Base-by-base conservation (phyloP, 2,888 invertebrate species). In the Drosophila infuscata region DNA sequence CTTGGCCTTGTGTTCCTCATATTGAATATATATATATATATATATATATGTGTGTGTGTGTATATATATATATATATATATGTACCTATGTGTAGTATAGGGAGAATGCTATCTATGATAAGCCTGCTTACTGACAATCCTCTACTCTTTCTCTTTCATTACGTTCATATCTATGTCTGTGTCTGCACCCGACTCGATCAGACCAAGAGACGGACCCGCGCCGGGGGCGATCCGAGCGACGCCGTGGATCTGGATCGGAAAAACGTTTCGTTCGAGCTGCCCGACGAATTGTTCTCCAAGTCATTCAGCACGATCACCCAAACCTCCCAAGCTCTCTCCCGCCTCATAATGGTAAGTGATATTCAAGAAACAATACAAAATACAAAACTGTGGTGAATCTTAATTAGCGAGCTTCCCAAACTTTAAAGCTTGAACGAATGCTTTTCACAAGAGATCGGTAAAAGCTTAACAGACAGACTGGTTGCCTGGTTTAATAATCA, bases 221-320 rank as follows among this genome's bases (percentile, higher is more conserved):
- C 87, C 12, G 81, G 89, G 8, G 83, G 88, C 91, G 94, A 90
- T 75, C 82, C 86, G 11, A 94, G 93, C 73, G 94, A 94, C 70
- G 93, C 94, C 11, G 94, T 94, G 0, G 93, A 94, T 66, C 94
- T 95, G 76, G 93, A 94, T 73, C 92, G 94, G 57, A 91, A 78
- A 35, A 93, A 88, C 64, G 95, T 95, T 1, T 94, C 94, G 1
- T 91, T 95, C 69, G 95, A 95, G 30, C 90, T 95, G 62, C 95
- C 95, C 3, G 93, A 94, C 49, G 92, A 94, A 74, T 91, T 95
- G 3, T 94, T 95, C 76, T 95, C 94, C 33, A 94, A 94, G 33
- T 94, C 95, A 29, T 95, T 95, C 85, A 93, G 93, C 29, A 92
- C 95, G 20, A 90, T 95, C 20, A 95, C 95, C 25, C 94, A 94